A percentile compares a stretch with the other conserved stretches of the same genome.
Evolutionary conservation across 1,140 invertebrate species (phyloP).

Genomic region (Heliconius himera): DNA sequence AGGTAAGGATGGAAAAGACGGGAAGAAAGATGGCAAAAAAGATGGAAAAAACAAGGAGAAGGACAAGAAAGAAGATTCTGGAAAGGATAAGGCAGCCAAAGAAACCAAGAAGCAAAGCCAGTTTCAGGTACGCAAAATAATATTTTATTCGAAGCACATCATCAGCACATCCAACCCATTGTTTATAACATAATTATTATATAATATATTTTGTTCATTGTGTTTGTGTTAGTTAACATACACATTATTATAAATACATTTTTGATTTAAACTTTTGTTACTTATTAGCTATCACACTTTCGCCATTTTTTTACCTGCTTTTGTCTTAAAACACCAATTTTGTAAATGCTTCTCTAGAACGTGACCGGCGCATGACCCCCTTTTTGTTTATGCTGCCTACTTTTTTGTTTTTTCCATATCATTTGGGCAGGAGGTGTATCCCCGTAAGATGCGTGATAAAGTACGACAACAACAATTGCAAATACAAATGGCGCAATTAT

Average conservation of each 20-base stretch:
- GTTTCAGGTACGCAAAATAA: slow-evolving; percentile 80
- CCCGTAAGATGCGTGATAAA: slow-evolving; percentile 87
- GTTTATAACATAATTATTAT: slow-evolving; percentile 47
- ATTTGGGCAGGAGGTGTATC: slow-evolving; percentile 85
- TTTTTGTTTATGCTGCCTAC: slow-evolving; percentile 80
- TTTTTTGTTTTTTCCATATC: slow-evolving; percentile 81
- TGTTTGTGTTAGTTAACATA: slow-evolving; percentile 71
- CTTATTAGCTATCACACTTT: slow-evolving; percentile 48
- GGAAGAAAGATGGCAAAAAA: slow-evolving; percentile 73
- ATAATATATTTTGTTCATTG: slow-evolving; percentile 48
- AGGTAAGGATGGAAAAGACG: slow-evolving; percentile 82
- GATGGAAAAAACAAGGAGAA: slow-evolving; percentile 82
- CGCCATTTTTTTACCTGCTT: slow-evolving; percentile 54
- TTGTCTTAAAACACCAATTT: slow-evolving; percentile 51
- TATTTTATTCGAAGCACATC: slow-evolving; percentile 41
- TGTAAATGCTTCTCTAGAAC: slow-evolving; percentile 64
- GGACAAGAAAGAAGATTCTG: slow-evolving; percentile 81
- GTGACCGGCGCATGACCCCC: slow-evolving; percentile 72
- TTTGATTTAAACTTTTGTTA: slow-evolving; percentile 57
- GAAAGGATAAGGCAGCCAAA: slow-evolving; percentile 82
- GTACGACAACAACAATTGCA: slow-evolving; percentile 83
- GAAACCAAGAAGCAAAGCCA: slow-evolving; percentile 84
- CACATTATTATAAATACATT: slow-evolving; percentile 50
- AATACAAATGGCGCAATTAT: slow-evolving; percentile 81
- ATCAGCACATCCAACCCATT: slow-evolving; percentile 74